Conservation (phyloP, 2,888 invertebrate species). For the Lycophotia porphyrea region DNA sequence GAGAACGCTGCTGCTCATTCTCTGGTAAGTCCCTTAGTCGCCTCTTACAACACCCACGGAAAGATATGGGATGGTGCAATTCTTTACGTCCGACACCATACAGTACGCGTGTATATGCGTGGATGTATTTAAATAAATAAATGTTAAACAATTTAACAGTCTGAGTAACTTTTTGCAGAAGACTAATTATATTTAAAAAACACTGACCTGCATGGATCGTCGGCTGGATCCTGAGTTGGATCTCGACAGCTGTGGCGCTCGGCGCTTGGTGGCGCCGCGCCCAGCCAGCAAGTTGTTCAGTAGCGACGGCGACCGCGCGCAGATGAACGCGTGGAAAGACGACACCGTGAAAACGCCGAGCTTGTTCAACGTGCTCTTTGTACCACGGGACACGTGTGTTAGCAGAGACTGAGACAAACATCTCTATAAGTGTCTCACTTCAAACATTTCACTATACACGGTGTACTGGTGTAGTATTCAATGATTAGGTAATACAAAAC, state of each 20-base stretch:
- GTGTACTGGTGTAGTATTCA: background rate
- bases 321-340: slow-evolving; percentile 99
- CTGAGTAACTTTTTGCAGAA: background rate
- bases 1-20: too few species aligned
- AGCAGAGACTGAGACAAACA: slow-evolving; percentile 95
- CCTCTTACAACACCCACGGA: too few species aligned
- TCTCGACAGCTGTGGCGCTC: slow-evolving; percentile 96
- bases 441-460: background rate
- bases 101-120: too few species aligned
- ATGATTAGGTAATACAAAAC: background rate
- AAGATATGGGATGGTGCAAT: too few species aligned
- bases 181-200: background rate
- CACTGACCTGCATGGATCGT: slow-evolving; percentile 94
- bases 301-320: slow-evolving; percentile 98
- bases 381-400: slow-evolving; percentile 98
- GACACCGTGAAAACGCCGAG: slow-evolving; percentile 99
- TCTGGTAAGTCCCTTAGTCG: too few species aligned
- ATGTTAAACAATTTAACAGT: background rate
- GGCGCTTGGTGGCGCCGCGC: slow-evolving; percentile 96
- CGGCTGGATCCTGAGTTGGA: slow-evolving; percentile 97
- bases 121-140: background rate
- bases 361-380: slow-evolving; percentile 98
- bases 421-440: background rate
- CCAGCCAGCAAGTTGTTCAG: slow-evolving; percentile 97
- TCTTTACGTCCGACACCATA: too few species aligned